phyloP scores from a whole-genome alignment of 2,888 invertebrate genomes.

The Aphodius granarius region DNA sequence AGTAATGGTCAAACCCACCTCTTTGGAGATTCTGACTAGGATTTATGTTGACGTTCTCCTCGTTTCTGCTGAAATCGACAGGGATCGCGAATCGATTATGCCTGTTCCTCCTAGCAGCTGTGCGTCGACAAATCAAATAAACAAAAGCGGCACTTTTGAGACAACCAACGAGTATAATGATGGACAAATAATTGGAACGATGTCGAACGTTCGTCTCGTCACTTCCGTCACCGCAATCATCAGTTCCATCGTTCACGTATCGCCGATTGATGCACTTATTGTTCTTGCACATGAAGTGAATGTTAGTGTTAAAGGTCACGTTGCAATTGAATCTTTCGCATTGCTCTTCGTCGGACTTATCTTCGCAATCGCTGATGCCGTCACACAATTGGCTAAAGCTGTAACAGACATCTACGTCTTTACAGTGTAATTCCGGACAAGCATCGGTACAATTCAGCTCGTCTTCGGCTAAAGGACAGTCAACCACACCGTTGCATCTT shows the following conservation, averaged over 20 bases:
- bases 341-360: conserved; percentile 36
- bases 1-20: background rate
- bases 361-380: conserved; percentile 31
- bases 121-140: background rate
- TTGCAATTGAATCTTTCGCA: conserved; percentile 34
- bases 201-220: conserved; percentile 29
- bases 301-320: conserved; percentile 23
- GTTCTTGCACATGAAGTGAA: conserved; percentile 36
- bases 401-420: conserved; percentile 33
- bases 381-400: conserved; percentile 34
- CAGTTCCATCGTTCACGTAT: conserved; percentile 31
- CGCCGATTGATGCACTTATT: conserved; percentile 33
- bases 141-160: background rate
- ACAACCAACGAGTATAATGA: background rate
- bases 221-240: conserved; percentile 38
- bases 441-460: conserved; percentile 31
- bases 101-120: background rate
- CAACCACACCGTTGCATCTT: conserved; percentile 31
- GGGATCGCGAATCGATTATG: background rate
- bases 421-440: conserved; percentile 31
- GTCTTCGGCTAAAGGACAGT: conserved; percentile 35
- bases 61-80: background rate
- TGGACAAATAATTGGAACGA: background rate
- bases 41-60: background rate
- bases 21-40: background rate